Evolutionary conservation across 2,888 invertebrate genomes (phyloP), one percentile per base, ranked within the genome.

Genomic region (Callosobruchus maculatus): DNA sequence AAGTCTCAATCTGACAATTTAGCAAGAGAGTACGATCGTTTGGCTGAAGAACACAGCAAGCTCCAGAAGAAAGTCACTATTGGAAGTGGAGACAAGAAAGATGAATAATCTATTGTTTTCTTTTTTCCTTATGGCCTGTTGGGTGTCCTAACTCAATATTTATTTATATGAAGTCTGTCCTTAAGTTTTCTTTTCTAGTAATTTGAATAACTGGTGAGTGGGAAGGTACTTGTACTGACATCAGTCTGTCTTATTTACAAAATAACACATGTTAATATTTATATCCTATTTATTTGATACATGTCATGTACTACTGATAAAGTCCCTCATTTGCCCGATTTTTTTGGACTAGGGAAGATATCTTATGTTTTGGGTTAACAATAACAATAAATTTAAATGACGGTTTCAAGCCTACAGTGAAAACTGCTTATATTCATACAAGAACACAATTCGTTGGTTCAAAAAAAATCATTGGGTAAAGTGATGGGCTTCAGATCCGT

Each of bases 1-100:
- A 96, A 96, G 85, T 93, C 93, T 3, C 98, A 99, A 87, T 94
- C 98, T 0, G 94, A 96, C 83, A 94, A 96, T 80, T 90, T 98
- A 7, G 93, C 93, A 79, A 93, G 91, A 82, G 99, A 99, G 87
- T 99, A 98, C 87, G 98, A 99, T 85, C 91, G 97, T 73, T 90
- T 99, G 20, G 90, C 94, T 72, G 94, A 94, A 78, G 97, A 98
- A 84, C 93, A 94, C 86, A 92, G 93, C 84, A 94, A 93, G 84
- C 85, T 96, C 73, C 93, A 95, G 86, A 93, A 92, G 87, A 91
- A 91, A 83, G 86, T 92, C 69, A 91, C 91, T 0, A 85, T 88
- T 77, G 89, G 88, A 21, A 83, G 80, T 13, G 91, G 90, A 80
- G 88, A 89, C 79, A 92, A 92, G 84, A 93, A 92, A 83, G 90